Conservation (phyloP, 2,113 vertebrate species). For the Tachycineta bicolor region DNA sequence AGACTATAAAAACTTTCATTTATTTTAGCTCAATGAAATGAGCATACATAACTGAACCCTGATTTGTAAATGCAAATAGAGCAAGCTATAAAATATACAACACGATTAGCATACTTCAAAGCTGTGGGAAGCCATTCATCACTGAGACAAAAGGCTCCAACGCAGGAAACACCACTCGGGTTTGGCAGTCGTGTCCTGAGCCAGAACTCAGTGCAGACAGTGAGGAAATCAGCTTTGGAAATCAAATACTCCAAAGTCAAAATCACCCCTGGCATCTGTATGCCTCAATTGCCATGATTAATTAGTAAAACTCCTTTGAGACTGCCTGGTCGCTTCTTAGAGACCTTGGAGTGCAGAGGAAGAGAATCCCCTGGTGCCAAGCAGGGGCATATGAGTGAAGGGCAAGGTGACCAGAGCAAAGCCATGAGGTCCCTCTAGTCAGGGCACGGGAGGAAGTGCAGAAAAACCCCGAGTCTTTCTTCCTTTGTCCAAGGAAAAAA, state of each 20-base stretch:
- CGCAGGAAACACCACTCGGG: not conserved
- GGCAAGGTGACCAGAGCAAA: not conserved
- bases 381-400: rapidly evolving
- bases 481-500: not conserved
- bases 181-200: not conserved
- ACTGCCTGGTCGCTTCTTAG: not conserved
- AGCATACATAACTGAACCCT: not conserved
- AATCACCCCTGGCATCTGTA: not conserved
- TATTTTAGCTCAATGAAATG: not conserved
- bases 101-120: not conserved
- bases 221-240: not conserved
- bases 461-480: not conserved
- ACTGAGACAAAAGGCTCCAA: not conserved
- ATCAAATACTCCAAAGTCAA: not conserved
- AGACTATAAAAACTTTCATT: not conserved
- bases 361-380: not conserved
- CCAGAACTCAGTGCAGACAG: not conserved
- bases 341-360: not conserved
- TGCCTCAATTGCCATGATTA: not conserved
- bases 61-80: not conserved
- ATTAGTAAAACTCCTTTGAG: not conserved
- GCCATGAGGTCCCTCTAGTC: not conserved
- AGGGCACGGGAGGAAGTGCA: not conserved
- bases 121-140: not conserved
- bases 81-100: not conserved